Evolutionary conservation across 2,888 invertebrate genomes (phyloP).

Genomic region (Volucella bombylans): DNA sequence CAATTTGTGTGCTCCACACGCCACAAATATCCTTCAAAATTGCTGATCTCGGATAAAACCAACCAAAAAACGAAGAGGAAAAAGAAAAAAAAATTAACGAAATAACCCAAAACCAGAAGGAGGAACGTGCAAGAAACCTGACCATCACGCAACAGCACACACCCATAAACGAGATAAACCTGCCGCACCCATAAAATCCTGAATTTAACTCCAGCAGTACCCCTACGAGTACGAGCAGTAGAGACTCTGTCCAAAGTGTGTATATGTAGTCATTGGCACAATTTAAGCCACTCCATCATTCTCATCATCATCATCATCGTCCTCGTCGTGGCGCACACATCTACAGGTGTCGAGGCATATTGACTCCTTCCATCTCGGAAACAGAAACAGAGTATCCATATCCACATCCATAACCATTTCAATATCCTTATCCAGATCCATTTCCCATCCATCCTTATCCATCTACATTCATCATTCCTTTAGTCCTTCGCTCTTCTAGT

Average conservation of each 20-base stretch:
- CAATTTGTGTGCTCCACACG: slow-evolving; percentile 43
- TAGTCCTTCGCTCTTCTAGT: not conserved
- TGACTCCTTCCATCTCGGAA: not conserved
- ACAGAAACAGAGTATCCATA: no score
- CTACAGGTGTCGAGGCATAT: slow-evolving; percentile 52
- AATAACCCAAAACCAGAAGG: not conserved
- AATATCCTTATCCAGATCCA: not conserved
- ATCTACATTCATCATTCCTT: slow-evolving; percentile 45
- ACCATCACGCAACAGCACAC: slow-evolving; percentile 50
- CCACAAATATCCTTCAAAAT: slow-evolving; percentile 49
- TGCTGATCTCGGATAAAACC: slow-evolving; percentile 45
- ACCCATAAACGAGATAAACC: slow-evolving; percentile 51
- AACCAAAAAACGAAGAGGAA: not conserved
- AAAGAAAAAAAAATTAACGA: not conserved
- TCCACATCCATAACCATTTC: not conserved
- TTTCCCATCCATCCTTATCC: not conserved
- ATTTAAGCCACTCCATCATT: slow-evolving; percentile 39
- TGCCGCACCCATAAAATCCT: slow-evolving; percentile 51
- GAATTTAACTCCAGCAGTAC: slow-evolving; percentile 50
- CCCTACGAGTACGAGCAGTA: not conserved
- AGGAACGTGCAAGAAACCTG: slow-evolving; percentile 7
- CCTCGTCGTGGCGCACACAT: slow-evolving; percentile 7
- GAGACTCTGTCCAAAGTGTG: slow-evolving; percentile 32
- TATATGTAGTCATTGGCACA: slow-evolving; percentile 49
- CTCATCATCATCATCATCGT: slow-evolving; percentile 1